These are phyloP conservation scores for Muschampia plurimacula DNA, from an alignment of 2,888 invertebrate species.

Conservation along the genomic window DNA sequence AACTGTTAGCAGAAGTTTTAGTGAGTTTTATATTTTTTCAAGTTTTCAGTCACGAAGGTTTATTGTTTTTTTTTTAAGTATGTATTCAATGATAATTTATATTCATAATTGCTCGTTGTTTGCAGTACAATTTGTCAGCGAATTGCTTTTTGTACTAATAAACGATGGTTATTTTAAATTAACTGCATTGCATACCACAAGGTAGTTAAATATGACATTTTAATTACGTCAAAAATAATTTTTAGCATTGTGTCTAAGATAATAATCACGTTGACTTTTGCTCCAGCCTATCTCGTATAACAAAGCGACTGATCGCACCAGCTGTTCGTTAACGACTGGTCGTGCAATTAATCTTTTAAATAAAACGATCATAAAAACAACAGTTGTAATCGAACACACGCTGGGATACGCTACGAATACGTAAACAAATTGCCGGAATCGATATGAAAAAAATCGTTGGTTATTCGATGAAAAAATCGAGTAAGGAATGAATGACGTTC, in stretches of 20 bases:
- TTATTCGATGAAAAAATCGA: slow-evolving; percentile 49
- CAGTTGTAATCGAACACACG: slow-evolving; percentile 28
- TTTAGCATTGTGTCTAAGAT: background rate
- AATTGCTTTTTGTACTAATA: background rate
- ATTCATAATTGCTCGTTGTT: background rate
- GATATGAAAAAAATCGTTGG: slow-evolving; percentile 60
- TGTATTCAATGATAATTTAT: no score
- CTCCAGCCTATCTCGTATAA: background rate
- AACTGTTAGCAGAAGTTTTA: slow-evolving; percentile 41
- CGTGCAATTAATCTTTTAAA: slow-evolving; percentile 20
- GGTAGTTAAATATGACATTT: background rate
- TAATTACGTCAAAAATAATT: background rate
- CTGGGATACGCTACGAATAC: slow-evolving; percentile 24
- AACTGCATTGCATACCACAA: background rate
- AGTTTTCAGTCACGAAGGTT: slow-evolving; percentile 66
- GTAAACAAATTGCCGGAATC: slow-evolving; percentile 44
- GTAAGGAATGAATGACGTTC: slow-evolving; percentile 64
- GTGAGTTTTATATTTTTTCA: slow-evolving; percentile 42
- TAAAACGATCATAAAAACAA: slow-evolving; percentile 27
- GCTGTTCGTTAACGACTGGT: slow-evolving; percentile 25
- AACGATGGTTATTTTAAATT: background rate
- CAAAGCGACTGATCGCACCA: slow-evolving; percentile 15
- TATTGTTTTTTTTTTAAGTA: background rate
- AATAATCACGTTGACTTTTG: slow-evolving; percentile 1
- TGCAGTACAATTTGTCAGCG: background rate